phyloP scores from a whole-genome alignment of 2,888 invertebrate species.

The Drosophila borborema region DNA sequence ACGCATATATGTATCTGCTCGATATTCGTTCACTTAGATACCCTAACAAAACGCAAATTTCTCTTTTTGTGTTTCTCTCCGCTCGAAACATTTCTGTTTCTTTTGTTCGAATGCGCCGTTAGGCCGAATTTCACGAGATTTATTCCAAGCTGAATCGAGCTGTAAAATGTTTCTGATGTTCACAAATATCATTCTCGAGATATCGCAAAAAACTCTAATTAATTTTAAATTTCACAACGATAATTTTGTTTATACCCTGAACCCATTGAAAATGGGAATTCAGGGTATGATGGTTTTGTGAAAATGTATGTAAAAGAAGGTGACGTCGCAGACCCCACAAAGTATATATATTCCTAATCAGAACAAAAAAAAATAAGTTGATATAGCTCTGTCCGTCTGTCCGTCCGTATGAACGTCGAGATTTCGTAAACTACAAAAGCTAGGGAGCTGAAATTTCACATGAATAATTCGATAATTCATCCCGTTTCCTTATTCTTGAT shows the following conservation, averaged over 20 bases:
- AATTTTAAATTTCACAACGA: slow-evolving; percentile 4
- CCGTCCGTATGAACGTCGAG: too few relatives aligned
- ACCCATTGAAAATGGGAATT: too few relatives aligned
- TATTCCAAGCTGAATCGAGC: background rate
- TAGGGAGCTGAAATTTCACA: too few relatives aligned
- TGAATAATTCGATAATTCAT: too few relatives aligned
- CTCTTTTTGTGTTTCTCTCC: background rate
- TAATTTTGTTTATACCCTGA: background rate
- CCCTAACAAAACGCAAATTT: slow-evolving; percentile 15
- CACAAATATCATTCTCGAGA: slow-evolving; percentile 6
- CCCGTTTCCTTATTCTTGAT: too few relatives aligned
- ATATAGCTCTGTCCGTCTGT: too few relatives aligned
- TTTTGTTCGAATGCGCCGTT: background rate
- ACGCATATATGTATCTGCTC: background rate
- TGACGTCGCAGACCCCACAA: too few relatives aligned
- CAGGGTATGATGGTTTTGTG: too few relatives aligned
- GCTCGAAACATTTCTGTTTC: background rate
- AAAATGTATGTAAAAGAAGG: too few relatives aligned
- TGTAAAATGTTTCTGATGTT: slow-evolving; percentile 18
- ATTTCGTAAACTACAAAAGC: too few relatives aligned
- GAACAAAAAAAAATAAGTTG: too few relatives aligned
- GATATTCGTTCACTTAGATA: slow-evolving; percentile 29
- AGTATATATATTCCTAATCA: too few relatives aligned
- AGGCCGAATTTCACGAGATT: background rate
- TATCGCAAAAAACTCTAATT: slow-evolving; percentile 10